Evolutionary conservation across 2,113 vertebrate species (phyloP).

Genomic region (Ciconia maguari): DNA sequence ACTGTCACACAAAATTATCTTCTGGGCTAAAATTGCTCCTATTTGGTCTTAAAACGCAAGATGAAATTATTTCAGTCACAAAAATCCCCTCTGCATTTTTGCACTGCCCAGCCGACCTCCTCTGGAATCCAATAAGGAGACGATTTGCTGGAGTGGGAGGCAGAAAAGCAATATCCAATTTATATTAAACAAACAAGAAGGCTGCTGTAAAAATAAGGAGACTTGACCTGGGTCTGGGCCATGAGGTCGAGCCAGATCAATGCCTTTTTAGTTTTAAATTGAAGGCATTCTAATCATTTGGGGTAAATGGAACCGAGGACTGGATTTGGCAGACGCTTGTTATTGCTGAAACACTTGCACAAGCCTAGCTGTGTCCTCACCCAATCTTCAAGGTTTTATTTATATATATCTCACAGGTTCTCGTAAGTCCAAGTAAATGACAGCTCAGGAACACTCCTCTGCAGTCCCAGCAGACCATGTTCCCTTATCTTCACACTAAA

Average conservation of each 20-base stretch:
- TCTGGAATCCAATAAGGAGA: neutral
- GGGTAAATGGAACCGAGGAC: neutral
- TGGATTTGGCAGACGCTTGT: neutral
- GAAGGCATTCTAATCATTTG: neutral
- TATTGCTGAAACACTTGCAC: neutral
- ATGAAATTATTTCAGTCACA: constrained; percentile 5
- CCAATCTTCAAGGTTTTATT: neutral
- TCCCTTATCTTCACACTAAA: neutral
- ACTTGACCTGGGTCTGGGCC: constrained; percentile 5
- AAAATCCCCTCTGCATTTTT: constrained; percentile 19
- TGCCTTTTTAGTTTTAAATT: constrained; percentile 27
- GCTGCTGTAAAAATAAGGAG: constrained; percentile 40
- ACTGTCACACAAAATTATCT: constrained; percentile 32
- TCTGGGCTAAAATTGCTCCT: constrained; percentile 23
- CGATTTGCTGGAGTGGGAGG: constrained; percentile 34
- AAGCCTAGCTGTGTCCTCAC: neutral
- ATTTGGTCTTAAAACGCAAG: neutral
- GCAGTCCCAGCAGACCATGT: neutral
- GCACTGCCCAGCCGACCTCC: neutral
- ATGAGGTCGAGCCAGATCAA: neutral
- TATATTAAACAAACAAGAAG: constrained; percentile 48
- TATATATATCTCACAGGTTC: neutral
- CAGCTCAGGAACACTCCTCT: neutral
- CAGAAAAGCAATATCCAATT: constrained; percentile 40
- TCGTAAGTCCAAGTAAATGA: neutral